Evolutionary conservation across 2,888 invertebrate species (phyloP).

Genomic region (Leuctra nigra): DNA sequence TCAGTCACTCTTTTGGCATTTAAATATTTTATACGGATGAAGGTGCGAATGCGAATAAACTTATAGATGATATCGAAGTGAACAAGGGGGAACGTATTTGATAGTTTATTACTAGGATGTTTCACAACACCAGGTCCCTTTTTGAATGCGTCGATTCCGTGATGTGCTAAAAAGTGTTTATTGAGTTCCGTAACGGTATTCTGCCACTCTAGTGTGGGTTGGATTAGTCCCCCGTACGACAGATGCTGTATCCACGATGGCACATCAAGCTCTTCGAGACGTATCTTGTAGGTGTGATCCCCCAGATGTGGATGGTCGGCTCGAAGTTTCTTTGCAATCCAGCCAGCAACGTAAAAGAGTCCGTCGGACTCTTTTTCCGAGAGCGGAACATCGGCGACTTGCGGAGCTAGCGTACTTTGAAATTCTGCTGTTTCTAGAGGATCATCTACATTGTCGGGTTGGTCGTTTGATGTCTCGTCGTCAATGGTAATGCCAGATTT

Average conservation of each 20-base stretch:
- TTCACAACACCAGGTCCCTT: constrained; percentile 12
- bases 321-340: constrained; percentile 27
- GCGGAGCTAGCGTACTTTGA: too few species aligned
- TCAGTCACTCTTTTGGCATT: not conserved
- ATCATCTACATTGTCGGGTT: too few species aligned
- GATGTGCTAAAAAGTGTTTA: constrained; percentile 23
- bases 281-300: constrained; percentile 21
- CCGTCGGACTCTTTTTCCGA: constrained; percentile 21
- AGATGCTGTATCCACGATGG: constrained; percentile 28
- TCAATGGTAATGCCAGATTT: constrained; percentile 21
- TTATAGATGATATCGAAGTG: constrained; percentile 14
- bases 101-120: too few species aligned
- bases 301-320: constrained; percentile 25
- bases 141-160: constrained; percentile 5
- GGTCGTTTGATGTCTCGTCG: too few species aligned
- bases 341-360: constrained; percentile 28
- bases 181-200: constrained; percentile 22
- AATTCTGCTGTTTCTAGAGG: too few species aligned
- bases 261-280: constrained; percentile 22
- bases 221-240: constrained; percentile 28
- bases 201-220: constrained; percentile 26
- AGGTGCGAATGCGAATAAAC: constrained; percentile 22
- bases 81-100: not conserved
- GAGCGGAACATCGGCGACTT: too few species aligned
- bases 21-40: constrained; percentile 25